phyloP scores from a whole-genome alignment of 2,797 vertebrate genomes.

The Sebastes oblongus region DNA sequence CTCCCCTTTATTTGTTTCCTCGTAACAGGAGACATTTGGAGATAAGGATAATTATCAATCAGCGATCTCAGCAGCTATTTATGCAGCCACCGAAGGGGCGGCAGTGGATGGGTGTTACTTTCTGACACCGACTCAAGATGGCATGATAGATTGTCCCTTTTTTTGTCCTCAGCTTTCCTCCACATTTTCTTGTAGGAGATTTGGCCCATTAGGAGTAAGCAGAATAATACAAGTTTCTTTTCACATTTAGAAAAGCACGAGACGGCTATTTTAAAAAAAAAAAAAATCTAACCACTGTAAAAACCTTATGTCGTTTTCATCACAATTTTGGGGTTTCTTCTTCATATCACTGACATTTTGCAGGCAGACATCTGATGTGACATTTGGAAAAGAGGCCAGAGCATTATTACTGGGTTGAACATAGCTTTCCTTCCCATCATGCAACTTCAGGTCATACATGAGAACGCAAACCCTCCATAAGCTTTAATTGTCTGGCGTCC shows the following conservation, averaged over 20 bases:
- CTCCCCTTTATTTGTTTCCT: constrained; percentile 74
- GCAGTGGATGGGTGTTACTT: constrained; percentile 62
- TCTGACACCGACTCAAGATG: constrained; percentile 65
- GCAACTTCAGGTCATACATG: constrained; percentile 36
- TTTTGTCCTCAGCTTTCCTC: constrained; percentile 17
- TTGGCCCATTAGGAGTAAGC: not conserved
- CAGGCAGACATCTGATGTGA: constrained; percentile 47
- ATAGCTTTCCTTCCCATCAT: constrained; percentile 26
- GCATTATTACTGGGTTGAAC: constrained; percentile 26
- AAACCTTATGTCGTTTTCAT: not conserved
- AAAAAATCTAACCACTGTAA: not conserved
- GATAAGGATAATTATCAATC: constrained; percentile 83
- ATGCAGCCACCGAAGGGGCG: constrained; percentile 57
- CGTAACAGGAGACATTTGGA: constrained; percentile 77
- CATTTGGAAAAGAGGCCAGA: constrained; percentile 57
- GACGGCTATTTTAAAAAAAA: not conserved
- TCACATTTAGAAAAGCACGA: not conserved
- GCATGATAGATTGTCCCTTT: constrained; percentile 41
- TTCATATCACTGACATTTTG: constrained; percentile 51
- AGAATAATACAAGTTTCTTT: not conserved
- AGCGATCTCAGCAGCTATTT: constrained; percentile 77
- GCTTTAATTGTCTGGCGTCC: constrained; percentile 55
- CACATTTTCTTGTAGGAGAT: not conserved
- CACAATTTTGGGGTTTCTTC: not conserved
- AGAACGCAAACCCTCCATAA: constrained; percentile 46